These are phyloP conservation scores for Tenthredo notha DNA, from an alignment of 2,888 invertebrate species.

Conservation along the genomic window DNA sequence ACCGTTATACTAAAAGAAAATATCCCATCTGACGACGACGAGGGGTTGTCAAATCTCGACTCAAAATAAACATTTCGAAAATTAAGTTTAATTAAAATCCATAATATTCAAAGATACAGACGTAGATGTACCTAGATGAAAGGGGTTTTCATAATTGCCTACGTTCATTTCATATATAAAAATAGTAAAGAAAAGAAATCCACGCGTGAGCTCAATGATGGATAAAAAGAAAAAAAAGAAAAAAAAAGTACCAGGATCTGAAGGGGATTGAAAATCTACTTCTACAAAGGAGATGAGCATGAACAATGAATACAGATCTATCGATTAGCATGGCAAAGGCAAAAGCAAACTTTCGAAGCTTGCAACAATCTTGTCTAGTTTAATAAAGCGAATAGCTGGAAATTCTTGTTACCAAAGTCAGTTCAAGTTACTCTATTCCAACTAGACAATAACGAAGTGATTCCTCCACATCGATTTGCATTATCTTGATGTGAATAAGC, in stretches of 20 bases:
- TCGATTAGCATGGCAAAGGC: constrained; percentile 19
- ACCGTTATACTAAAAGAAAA: constrained; percentile 3
- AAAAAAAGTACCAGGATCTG: neutral
- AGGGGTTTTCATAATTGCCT: neutral
- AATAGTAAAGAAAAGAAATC: neutral
- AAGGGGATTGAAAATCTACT: neutral
- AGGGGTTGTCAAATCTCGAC: neutral
- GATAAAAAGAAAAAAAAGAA: neutral
- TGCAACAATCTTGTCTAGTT: neutral
- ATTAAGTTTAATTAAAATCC: neutral
- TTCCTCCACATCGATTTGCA: neutral
- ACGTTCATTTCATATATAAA: neutral
- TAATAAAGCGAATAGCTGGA: neutral
- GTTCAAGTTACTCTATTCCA: constrained; percentile 20
- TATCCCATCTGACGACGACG: neutral
- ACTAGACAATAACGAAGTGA: neutral
- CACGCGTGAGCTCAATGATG: neutral
- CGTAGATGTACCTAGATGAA: too few species aligned
- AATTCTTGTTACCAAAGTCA: constrained; percentile 19
- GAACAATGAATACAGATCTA: neutral
- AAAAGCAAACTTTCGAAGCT: neutral
- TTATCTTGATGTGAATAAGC: neutral
- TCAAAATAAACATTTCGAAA: neutral
- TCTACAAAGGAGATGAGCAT: neutral
- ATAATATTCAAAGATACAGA: neutral